Base-by-base conservation (phyloP, 2,113 vertebrate species). In the Reinhardtius hippoglossoides region DNA sequence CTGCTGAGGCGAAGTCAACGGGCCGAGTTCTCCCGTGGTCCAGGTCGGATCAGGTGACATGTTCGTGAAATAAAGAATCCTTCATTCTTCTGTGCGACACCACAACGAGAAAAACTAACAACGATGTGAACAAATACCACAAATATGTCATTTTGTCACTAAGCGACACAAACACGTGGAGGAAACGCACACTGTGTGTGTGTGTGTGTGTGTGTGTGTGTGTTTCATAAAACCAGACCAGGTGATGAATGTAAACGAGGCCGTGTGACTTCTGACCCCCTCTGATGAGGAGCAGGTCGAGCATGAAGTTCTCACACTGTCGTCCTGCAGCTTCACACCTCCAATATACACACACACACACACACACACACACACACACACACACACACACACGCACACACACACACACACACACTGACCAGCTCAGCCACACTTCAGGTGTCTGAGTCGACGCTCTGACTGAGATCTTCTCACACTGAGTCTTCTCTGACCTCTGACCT, bases 261-360 rank as follows among this genome's bases (percentile, higher is more conserved):
- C 2, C 10, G 76, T 27, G 87, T 80, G n/a, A 83, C 65, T 59
- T 89, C 52, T 87, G 74, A 85, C 79, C 60, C 67, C 59, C 65
- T 9, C 72, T 82, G 84, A 69, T 52, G 70, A 80, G 76, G 81
- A 78, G n/a, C 55, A 40, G 46, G 66, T 13, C 50, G 2, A 23
- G 62, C 46, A 62, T 18, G 24, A 81, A 81, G 85, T 89, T 89
- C 85, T 89, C 85, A 87, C 82, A 79, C 87, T 78, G 70, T 83
- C 64, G 46, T 84, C 82, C 85, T 76, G 80, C 63, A 78, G 82
- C 24, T 79, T 87, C 82, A 87, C 87, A 81, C 80, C 70, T 82
- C 72, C 1, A 26, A 21, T 26, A 31, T 61, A 62, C 23, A 64
- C 66, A 68, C 63, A 61, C 70, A 64, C 42, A 52, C 54, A 9